Evolutionary conservation across 2,888 invertebrate species (phyloP).

Genomic region (Marronus borbonicus): DNA sequence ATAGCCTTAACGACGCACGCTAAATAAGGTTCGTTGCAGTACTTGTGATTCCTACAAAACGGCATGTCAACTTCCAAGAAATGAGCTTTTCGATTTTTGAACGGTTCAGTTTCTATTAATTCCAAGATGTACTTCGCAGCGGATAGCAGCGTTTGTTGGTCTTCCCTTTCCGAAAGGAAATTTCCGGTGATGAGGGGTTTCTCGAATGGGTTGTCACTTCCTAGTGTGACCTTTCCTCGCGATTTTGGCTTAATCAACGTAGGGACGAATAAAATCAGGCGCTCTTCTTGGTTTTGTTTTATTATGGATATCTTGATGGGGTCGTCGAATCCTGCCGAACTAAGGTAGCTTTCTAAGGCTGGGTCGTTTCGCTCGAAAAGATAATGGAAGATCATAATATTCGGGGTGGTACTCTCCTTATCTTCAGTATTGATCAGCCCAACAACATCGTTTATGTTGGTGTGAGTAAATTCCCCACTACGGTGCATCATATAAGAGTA

Average conservation of each 20-base stretch:
- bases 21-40: slow-evolving; percentile 72
- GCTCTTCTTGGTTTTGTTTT: slow-evolving; percentile 59
- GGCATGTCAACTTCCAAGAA: slow-evolving; percentile 66
- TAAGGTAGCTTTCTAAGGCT: slow-evolving; percentile 53
- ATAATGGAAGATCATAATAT: slow-evolving; percentile 59
- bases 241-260: slow-evolving; percentile 71
- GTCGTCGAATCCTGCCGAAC: slow-evolving; percentile 58
- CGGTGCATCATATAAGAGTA: slow-evolving; percentile 71
- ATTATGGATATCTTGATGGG: slow-evolving; percentile 60
- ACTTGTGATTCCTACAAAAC: slow-evolving; percentile 65
- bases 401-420: slow-evolving; percentile 64
- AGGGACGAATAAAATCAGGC: slow-evolving; percentile 60
- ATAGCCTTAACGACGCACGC: slow-evolving; percentile 69
- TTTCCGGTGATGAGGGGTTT: slow-evolving; percentile 71
- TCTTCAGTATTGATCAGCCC: slow-evolving; percentile 71
- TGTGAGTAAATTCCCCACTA: slow-evolving; percentile 71
- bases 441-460: slow-evolving; percentile 69
- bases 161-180: slow-evolving; percentile 73
- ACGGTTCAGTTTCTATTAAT: slow-evolving; percentile 67
- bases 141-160: slow-evolving; percentile 72
- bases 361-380: slow-evolving; percentile 53
- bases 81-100: slow-evolving; percentile 66
- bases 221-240: slow-evolving; percentile 69
- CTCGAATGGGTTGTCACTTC: slow-evolving; percentile 70
- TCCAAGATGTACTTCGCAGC: slow-evolving; percentile 70